These are phyloP conservation scores for Aphelocoma californica DNA, from an alignment of 2,797 vertebrate species.

Conservation along the genomic window DNA sequence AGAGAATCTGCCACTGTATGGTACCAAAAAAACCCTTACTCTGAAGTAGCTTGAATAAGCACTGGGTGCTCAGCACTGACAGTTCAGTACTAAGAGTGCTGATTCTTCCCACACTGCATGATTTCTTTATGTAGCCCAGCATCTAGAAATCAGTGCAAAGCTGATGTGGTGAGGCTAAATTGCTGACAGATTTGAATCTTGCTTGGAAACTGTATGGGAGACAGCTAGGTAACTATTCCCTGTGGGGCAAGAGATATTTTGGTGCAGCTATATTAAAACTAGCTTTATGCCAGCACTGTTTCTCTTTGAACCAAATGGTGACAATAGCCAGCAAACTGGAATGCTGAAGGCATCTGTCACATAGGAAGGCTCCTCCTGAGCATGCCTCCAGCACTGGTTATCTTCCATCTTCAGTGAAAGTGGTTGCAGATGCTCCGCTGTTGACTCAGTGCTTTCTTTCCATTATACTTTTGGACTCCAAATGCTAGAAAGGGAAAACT, in stretches of 20 bases:
- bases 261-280: background rate
- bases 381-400: background rate
- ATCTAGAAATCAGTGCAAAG: background rate
- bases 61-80: background rate
- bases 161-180: background rate
- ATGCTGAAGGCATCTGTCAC: background rate
- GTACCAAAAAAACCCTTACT: background rate
- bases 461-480: background rate
- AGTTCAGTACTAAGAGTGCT: background rate
- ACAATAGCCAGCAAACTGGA: background rate
- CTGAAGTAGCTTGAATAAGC: background rate
- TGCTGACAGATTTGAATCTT: background rate
- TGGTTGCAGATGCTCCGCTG: slow-evolving; percentile 29
- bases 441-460: slow-evolving; percentile 29
- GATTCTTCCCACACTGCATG: background rate
- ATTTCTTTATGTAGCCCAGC: background rate
- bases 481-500: background rate
- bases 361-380: background rate
- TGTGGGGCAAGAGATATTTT: background rate
- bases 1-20: background rate
- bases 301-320: background rate
- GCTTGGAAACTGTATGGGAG: background rate
- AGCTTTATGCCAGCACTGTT: background rate
- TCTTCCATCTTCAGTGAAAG: slow-evolving; percentile 23
- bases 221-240: background rate